Evolutionary conservation across 2,888 invertebrate genomes (phyloP).

Genomic region (Plagodis dolabraria): DNA sequence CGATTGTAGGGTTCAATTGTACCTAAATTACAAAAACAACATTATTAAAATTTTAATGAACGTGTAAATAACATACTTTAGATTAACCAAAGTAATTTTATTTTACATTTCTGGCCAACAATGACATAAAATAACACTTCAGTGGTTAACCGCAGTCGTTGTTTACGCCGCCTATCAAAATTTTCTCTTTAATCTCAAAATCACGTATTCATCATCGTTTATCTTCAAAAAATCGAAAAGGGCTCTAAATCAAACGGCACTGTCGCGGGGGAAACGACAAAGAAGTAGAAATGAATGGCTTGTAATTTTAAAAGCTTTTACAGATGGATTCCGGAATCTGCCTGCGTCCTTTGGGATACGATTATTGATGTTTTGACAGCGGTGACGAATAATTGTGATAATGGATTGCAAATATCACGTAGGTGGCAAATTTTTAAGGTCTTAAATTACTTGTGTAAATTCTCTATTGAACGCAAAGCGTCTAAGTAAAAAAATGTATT

Average conservation of each 20-base stretch:
- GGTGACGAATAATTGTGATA: conserved; percentile 60
- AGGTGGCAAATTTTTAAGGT: neutral
- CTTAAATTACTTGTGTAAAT: too few relatives aligned
- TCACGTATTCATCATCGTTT: conserved; percentile 36
- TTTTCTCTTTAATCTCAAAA: conserved; percentile 36
- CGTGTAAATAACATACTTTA: too few relatives aligned
- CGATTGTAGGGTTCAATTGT: too few relatives aligned
- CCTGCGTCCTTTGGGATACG: conserved; percentile 60
- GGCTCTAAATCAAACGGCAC: conserved; percentile 63
- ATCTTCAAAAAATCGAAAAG: conserved; percentile 41
- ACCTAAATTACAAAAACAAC: too few relatives aligned
- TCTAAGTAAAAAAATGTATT: too few relatives aligned
- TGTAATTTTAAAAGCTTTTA: conserved; percentile 82
- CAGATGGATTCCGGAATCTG: conserved; percentile 70
- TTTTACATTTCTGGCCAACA: too few relatives aligned
- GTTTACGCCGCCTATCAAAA: conserved; percentile 5
- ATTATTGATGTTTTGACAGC: conserved; percentile 82
- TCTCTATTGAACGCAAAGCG: too few relatives aligned
- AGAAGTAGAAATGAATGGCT: conserved; percentile 77
- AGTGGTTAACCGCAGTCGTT: neutral
- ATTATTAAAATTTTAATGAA: too few relatives aligned
- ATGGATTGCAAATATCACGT: conserved; percentile 50
- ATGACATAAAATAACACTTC: neutral
- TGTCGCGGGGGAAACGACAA: conserved; percentile 71
- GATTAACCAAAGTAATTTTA: too few relatives aligned